These are phyloP conservation scores for Rhyacophila evoluta DNA, from an alignment of 2,888 invertebrate genomes.

Conservation along the genomic window DNA sequence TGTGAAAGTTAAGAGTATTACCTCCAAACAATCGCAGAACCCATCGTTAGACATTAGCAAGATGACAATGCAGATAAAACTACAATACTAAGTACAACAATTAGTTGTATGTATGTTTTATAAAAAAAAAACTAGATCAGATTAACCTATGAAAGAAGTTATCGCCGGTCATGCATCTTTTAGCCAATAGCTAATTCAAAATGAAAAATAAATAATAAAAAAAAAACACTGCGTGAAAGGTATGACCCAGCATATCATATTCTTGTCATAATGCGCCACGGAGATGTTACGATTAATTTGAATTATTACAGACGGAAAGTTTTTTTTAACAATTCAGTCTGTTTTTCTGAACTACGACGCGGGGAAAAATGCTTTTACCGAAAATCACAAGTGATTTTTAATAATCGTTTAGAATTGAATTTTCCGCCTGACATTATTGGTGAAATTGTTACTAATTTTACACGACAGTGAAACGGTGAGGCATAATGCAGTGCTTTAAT, in stretches of 20 bases:
- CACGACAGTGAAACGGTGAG: no score
- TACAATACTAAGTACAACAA: background rate
- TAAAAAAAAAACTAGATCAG: background rate
- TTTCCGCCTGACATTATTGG: no score
- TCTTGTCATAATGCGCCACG: background rate
- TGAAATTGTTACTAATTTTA: no score
- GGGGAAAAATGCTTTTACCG: no score
- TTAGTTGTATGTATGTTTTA: conserved; percentile 10
- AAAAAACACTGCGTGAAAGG: background rate
- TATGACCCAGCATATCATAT: background rate
- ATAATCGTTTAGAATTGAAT: no score
- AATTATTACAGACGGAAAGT: background rate
- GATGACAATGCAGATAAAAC: background rate
- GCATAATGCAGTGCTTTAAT: no score
- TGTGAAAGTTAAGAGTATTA: background rate
- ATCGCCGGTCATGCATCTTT: background rate
- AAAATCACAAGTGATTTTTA: no score
- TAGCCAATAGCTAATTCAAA: background rate
- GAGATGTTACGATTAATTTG: background rate
- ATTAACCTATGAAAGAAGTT: background rate
- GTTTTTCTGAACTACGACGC: no score
- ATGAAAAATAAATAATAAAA: no score
- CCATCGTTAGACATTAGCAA: background rate
- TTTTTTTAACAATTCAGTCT: background rate
- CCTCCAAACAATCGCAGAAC: background rate